These are phyloP conservation scores for Circaetus cinerascens DNA, from an alignment of 2,113 vertebrate genomes.

Conservation along the genomic window DNA sequence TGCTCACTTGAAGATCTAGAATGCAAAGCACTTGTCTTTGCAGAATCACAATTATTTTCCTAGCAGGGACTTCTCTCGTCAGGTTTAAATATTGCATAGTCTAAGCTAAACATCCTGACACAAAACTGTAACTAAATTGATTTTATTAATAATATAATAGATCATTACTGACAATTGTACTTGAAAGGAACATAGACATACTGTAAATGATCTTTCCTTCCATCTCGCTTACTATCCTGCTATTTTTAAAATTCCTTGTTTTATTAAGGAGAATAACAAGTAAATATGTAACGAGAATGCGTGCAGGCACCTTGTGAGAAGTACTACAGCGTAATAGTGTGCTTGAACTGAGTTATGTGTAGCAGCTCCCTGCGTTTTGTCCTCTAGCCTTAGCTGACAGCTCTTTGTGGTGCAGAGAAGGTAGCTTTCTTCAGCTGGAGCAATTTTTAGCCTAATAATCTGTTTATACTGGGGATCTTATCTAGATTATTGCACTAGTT, in stretches of 20 bases:
- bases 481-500: not conserved
- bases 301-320: not conserved
- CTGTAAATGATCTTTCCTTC: not conserved
- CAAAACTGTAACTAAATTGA: not conserved
- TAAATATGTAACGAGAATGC: not conserved
- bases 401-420: not conserved
- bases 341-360: not conserved
- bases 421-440: not conserved
- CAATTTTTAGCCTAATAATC: not conserved
- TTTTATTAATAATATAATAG: slow-evolving; percentile 14
- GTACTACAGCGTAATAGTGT: not conserved
- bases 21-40: not conserved
- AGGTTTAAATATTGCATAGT: not conserved
- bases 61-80: not conserved
- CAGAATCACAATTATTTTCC: not conserved
- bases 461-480: not conserved
- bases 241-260: not conserved
- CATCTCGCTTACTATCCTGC: not conserved
- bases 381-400: not conserved
- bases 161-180: not conserved
- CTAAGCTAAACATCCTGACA: not conserved
- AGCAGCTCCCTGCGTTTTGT: not conserved
- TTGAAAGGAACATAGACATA: not conserved
- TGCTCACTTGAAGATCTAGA: not conserved
- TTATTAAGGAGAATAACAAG: not conserved